Evolutionary conservation across 2,797 vertebrate species (phyloP).

Genomic region (Otolemur crassicaudatus): DNA sequence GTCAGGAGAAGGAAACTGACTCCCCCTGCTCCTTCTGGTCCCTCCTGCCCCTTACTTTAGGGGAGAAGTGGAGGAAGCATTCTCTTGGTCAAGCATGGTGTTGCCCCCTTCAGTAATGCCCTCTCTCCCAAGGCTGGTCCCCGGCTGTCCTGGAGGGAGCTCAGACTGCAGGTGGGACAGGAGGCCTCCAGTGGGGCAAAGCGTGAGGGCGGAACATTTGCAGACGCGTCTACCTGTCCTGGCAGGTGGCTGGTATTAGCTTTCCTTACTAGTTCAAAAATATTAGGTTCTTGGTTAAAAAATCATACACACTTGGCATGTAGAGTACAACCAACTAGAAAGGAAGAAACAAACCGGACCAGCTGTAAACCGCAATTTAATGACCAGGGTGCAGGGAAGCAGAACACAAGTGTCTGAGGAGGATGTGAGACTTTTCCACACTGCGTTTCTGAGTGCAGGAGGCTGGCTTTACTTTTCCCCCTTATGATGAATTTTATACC

Average conservation of each 20-base stretch:
- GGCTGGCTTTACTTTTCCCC: neutral
- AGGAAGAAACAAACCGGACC: slow-evolving; percentile 60
- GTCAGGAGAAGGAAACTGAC: neutral
- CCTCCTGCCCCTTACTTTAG: neutral
- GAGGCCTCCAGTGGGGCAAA: neutral
- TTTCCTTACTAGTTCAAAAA: neutral
- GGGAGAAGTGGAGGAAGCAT: neutral
- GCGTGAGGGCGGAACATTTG: neutral
- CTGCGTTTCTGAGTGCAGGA: neutral
- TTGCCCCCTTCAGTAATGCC: neutral
- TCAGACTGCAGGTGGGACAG: neutral
- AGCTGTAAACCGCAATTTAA: slow-evolving; percentile 51
- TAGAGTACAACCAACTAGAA: slow-evolving; percentile 40
- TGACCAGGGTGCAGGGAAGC: neutral
- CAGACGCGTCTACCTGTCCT: neutral
- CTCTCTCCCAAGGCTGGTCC: neutral
- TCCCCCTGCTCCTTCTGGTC: neutral
- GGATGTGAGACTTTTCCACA: slow-evolving; percentile 46
- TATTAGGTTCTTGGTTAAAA: slow-evolving; percentile 21
- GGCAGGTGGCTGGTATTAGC: neutral
- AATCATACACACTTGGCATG: neutral
- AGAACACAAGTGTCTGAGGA: slow-evolving; percentile 46
- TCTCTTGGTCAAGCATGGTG: neutral
- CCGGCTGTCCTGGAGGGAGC: neutral
- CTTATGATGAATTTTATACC: slow-evolving; percentile 43